Evolutionary conservation across 2,797 vertebrate species (phyloP).

Genomic region (Dermochelys coriacea): DNA sequence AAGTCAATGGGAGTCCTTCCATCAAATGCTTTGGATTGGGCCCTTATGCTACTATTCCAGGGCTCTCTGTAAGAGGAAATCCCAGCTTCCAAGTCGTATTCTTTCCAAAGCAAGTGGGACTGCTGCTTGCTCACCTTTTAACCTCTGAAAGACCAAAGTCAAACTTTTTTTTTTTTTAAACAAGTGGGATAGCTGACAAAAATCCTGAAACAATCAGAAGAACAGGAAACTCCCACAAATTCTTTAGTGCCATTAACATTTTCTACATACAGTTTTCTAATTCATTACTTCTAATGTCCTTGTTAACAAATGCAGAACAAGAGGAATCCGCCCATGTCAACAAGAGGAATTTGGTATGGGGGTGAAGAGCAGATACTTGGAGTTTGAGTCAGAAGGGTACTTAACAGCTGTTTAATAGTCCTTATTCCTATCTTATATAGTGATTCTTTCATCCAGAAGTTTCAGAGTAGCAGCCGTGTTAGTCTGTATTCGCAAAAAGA

Average conservation of each 20-base stretch:
- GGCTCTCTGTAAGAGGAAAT: slow-evolving; percentile 22
- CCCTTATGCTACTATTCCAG: not conserved
- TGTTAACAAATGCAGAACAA: not conserved
- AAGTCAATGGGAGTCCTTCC: not conserved
- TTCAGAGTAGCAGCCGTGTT: too few species aligned
- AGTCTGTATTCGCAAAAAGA: too few species aligned
- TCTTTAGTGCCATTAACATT: not conserved
- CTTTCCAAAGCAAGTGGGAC: slow-evolving; percentile 24
- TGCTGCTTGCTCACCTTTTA: slow-evolving; percentile 48
- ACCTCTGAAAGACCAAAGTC: slow-evolving; percentile 27
- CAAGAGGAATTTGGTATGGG: not conserved
- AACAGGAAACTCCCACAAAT: slow-evolving; percentile 22
- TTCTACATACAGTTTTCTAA: not conserved
- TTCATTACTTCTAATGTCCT: not conserved
- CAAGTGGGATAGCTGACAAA: slow-evolving; percentile 16
- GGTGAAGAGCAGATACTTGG: not conserved
- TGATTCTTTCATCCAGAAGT: not conserved
- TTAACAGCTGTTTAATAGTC: not conserved
- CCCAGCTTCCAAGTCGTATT: slow-evolving; percentile 32
- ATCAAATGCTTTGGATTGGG: not conserved
- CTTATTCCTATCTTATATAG: not conserved
- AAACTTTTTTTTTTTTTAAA: not conserved
- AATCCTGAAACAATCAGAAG: not conserved
- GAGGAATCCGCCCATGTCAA: not conserved
- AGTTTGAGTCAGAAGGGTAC: not conserved